Conservation (phyloP, 2,113 vertebrate species). For the Sinocyclocheilus grahami region DNA sequence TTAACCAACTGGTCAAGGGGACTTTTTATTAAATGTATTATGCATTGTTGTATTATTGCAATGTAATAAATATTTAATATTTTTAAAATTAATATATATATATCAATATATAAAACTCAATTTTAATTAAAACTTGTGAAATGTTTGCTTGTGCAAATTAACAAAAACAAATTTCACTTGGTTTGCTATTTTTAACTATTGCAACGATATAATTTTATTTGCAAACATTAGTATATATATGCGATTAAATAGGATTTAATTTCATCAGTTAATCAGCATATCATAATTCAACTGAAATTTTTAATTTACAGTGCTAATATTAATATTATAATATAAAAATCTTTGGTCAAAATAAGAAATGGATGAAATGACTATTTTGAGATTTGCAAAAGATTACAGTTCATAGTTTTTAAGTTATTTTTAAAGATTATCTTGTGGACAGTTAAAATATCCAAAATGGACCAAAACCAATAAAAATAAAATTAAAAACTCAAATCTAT, state of each 20-base stretch:
- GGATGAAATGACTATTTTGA: too few species aligned
- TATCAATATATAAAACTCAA: neutral
- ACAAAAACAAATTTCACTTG: too few species aligned
- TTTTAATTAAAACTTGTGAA: neutral
- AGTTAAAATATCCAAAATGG: too few species aligned
- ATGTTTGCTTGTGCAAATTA: neutral
- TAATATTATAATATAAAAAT: neutral
- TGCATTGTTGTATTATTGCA: neutral
- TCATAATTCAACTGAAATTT: neutral
- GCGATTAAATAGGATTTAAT: neutral
- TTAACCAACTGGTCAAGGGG: neutral
- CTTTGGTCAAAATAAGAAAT: too few species aligned
- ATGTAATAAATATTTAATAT: neutral
- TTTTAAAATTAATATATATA: too few species aligned
- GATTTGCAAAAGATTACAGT: too few species aligned
- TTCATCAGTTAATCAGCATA: neutral
- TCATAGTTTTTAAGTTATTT: too few species aligned
- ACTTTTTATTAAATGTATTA: neutral
- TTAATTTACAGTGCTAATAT: neutral
- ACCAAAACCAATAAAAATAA: too few species aligned
- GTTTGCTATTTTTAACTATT: too few species aligned
- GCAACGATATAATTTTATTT: too few species aligned
- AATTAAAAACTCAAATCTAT: neutral
- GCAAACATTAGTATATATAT: neutral
- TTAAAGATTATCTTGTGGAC: too few species aligned